phyloP scores from a whole-genome alignment of 2,888 invertebrate genomes.

The Mechanitis mazaeus region DNA sequence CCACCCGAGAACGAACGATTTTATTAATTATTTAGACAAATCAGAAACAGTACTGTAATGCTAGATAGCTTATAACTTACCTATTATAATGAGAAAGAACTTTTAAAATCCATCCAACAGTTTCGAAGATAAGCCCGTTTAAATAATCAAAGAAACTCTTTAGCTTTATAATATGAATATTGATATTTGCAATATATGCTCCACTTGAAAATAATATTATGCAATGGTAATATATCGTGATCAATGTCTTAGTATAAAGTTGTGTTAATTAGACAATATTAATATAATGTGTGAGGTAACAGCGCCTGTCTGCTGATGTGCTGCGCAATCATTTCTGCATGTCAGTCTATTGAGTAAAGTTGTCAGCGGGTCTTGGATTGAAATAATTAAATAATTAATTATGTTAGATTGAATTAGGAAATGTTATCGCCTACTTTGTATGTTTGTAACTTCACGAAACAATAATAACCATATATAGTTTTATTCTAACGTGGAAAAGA shows the following conservation, averaged over 20 bases:
- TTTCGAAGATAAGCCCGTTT: too few species aligned
- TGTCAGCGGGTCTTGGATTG: slow-evolving; percentile 10
- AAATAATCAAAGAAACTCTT: too few species aligned
- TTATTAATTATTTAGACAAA: too few species aligned
- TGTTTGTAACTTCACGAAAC: neutral
- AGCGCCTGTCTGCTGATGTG: slow-evolving; percentile 26
- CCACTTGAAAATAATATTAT: slow-evolving; percentile 54
- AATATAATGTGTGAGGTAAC: slow-evolving; percentile 58
- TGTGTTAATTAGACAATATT: slow-evolving; percentile 68
- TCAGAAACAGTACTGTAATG: too few species aligned
- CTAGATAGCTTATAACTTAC: too few species aligned
- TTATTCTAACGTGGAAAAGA: neutral
- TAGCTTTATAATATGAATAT: too few species aligned
- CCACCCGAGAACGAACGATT: too few species aligned
- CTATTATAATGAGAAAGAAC: too few species aligned
- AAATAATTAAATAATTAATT: slow-evolving; percentile 10
- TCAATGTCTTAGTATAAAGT: slow-evolving; percentile 66
- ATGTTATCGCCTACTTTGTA: neutral
- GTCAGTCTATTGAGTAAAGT: slow-evolving; percentile 34
- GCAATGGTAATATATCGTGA: slow-evolving; percentile 60
- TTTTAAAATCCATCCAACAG: too few species aligned
- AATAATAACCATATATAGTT: too few species aligned
- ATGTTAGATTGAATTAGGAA: slow-evolving; percentile 1
- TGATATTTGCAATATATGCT: slow-evolving; percentile 26
- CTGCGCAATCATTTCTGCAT: slow-evolving; percentile 36